Percentiles rank a stretch among this genome's conserved stretches.
These are phyloP conservation scores for Eristalis tenax DNA, from an alignment of 2,888 invertebrate genomes.

Conservation along the genomic window DNA sequence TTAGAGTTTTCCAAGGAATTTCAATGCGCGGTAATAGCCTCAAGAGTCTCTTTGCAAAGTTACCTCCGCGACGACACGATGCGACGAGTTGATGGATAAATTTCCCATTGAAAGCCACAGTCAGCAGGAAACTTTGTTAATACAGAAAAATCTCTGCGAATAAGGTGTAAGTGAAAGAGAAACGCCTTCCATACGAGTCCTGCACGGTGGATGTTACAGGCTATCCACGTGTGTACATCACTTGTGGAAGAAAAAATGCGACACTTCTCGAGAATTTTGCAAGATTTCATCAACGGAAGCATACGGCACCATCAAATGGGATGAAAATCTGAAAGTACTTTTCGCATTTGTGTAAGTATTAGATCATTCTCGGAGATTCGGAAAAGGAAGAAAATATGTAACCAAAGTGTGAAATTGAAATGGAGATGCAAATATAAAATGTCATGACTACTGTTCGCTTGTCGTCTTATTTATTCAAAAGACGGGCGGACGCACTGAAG, in stretches of 20 bases:
- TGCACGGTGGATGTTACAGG: neutral
- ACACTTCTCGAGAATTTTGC: constrained; percentile 21
- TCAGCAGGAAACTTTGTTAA: constrained; percentile 8
- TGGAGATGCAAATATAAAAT: neutral
- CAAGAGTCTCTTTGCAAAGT: neutral
- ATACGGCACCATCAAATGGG: constrained; percentile 14
- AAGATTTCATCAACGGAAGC: constrained; percentile 26
- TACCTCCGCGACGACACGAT: neutral
- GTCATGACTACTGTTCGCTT: neutral
- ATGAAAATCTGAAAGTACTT: constrained; percentile 5
- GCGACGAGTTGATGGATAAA: neutral
- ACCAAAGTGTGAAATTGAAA: neutral
- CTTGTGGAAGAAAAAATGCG: constrained; percentile 1
- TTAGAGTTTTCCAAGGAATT: neutral
- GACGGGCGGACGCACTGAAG: neutral
- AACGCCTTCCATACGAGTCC: neutral
- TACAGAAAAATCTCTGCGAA: neutral
- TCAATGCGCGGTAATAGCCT: neutral
- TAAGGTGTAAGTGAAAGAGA: neutral
- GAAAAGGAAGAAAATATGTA: neutral
- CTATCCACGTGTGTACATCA: neutral
- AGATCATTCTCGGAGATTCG: neutral
- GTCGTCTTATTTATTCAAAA: neutral
- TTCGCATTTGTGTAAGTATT: neutral
- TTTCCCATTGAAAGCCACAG: constrained; percentile 2